These are phyloP conservation scores for Elachura formosa DNA, from an alignment of 2,113 vertebrate species.

Conservation along the genomic window DNA sequence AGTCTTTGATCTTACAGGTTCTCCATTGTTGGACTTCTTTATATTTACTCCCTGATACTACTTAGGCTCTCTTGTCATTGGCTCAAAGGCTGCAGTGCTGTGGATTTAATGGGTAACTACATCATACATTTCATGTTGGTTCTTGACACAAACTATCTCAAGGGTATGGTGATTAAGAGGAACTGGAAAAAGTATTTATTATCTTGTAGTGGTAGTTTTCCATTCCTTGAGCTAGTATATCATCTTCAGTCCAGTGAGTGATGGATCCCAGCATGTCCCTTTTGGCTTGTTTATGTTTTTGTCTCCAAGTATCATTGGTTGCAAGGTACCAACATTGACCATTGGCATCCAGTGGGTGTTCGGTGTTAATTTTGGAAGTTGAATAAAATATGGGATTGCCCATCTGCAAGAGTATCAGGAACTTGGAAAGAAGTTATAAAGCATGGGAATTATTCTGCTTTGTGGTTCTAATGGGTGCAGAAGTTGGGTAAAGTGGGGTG, in stretches of 20 bases:
- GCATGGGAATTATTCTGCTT: not conserved
- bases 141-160: not conserved
- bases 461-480: not conserved
- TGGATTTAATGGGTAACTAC: not conserved
- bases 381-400: not conserved
- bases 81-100: rapidly evolving
- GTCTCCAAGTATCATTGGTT: not conserved
- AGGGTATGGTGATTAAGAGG: not conserved
- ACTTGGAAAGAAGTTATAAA: not conserved
- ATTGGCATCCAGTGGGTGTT: conserved; percentile 1
- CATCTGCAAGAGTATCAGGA: not conserved
- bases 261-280: not conserved
- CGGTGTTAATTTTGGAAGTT: conserved; percentile 49
- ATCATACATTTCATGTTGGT: not conserved
- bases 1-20: not conserved
- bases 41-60: not conserved
- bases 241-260: not conserved
- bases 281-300: conserved; percentile 48
- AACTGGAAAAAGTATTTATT: not conserved
- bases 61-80: not conserved
- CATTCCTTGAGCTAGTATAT: conserved; percentile 15
- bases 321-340: conserved; percentile 17
- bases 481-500: not conserved
- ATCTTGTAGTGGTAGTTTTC: conserved; percentile 22
- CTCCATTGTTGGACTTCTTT: not conserved